These are phyloP conservation scores for Periplaneta americana DNA, from an alignment of 1,140 invertebrate genomes.

Conservation along the genomic window DNA sequence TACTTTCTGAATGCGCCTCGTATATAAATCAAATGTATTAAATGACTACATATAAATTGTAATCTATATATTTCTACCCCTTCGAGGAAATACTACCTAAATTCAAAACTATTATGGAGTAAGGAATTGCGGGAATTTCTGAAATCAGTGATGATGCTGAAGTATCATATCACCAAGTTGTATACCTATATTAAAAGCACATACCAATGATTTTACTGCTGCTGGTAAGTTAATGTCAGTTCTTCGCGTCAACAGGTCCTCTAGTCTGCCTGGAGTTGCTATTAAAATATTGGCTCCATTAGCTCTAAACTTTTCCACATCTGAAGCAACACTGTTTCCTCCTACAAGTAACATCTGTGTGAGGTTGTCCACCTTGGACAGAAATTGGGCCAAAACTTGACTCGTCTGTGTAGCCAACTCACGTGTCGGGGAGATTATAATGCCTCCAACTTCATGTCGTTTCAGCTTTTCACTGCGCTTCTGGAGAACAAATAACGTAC, in stretches of 20 bases:
- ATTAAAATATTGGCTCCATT: constrained; percentile 82
- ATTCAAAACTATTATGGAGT: too few species aligned
- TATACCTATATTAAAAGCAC: too few species aligned
- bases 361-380: constrained; percentile 39
- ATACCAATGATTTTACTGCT: constrained; percentile 67
- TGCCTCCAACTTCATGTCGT: constrained; percentile 73
- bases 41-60: too few species aligned
- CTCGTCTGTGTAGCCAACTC: constrained; percentile 88
- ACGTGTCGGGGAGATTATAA: constrained; percentile 90
- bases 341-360: constrained; percentile 66
- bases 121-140: too few species aligned
- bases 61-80: too few species aligned
- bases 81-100: too few species aligned
- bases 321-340: constrained; percentile 67
- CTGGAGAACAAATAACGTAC: constrained; percentile 16
- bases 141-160: too few species aligned
- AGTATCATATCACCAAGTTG: too few species aligned
- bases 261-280: constrained; percentile 87
- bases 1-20: too few species aligned
- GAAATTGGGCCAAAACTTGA: constrained; percentile 62
- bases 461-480: constrained; percentile 53
- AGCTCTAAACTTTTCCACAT: constrained; percentile 59
- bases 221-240: constrained; percentile 55
- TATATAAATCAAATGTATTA: too few species aligned
- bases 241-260: constrained; percentile 72